Evolutionary conservation across 1,140 invertebrate species (phyloP).

Genomic region (Apis laboriosa): DNA sequence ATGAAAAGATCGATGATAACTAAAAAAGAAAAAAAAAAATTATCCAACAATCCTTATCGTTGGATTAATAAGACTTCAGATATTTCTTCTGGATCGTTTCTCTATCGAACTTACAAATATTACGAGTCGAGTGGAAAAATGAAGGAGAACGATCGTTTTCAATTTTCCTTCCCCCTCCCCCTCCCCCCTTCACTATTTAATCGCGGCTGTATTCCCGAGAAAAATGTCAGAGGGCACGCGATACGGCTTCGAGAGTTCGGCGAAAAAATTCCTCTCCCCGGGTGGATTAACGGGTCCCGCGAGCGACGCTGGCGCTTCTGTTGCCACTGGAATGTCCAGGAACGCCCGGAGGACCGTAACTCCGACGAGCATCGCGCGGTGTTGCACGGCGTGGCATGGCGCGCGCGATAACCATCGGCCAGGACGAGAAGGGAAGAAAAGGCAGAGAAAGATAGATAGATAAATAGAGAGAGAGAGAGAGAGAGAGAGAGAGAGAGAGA

Average conservation of each 20-base stretch:
- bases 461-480: no score
- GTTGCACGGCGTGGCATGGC: conserved; percentile 40
- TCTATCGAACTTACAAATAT: no score
- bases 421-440: conserved; percentile 58
- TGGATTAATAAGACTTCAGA: no score
- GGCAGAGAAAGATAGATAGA: no score
- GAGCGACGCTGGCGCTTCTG: conserved; percentile 37
- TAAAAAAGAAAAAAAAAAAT: no score
- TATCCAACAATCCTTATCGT: no score
- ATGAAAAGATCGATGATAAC: no score
- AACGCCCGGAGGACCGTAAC: conserved; percentile 63
- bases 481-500: conserved; percentile 21
- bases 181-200: neutral
- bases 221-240: conserved; percentile 30
- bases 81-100: no score
- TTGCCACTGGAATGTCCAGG: conserved; percentile 64
- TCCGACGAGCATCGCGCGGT: conserved; percentile 54
- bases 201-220: neutral
- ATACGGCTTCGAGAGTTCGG: conserved; percentile 42
- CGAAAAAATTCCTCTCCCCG: conserved; percentile 40
- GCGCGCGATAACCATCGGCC: conserved; percentile 67
- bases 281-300: conserved; percentile 47
- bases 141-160: neutral
- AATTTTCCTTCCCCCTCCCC: neutral
- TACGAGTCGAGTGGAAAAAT: no score